A percentile compares a stretch with the other conserved stretches of the same genome.
These are phyloP conservation scores for Poeciliopsis gracilis DNA, from an alignment of 2,797 vertebrate species.

Conservation along the genomic window DNA sequence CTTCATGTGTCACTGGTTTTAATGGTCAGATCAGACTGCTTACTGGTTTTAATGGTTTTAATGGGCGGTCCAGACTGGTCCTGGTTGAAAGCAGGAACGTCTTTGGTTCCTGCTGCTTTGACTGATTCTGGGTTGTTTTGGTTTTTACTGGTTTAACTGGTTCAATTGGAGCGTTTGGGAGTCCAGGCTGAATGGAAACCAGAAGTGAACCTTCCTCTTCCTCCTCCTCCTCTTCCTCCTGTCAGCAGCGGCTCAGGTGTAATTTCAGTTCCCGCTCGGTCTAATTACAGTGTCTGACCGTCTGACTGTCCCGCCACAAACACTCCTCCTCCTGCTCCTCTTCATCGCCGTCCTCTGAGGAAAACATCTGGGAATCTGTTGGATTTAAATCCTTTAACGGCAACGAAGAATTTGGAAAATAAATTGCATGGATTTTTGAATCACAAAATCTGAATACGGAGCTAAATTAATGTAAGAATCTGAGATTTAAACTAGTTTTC, in stretches of 20 bases:
- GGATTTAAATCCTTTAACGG: too few species aligned
- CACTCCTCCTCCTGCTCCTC: not conserved
- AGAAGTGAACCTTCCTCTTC: not conserved
- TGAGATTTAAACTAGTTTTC: not conserved
- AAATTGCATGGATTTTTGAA: too few species aligned
- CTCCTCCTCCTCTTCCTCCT: not conserved
- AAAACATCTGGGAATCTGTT: too few species aligned
- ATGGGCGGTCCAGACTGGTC: too few species aligned
- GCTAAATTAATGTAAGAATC: not conserved
- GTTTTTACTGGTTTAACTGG: not conserved
- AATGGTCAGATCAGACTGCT: too few species aligned
- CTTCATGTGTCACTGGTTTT: not conserved
- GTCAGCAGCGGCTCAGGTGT: conserved; percentile 10
- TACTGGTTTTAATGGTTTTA: too few species aligned
- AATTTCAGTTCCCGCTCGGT: conserved; percentile 14
- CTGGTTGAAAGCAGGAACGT: not conserved
- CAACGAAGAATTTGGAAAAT: too few species aligned
- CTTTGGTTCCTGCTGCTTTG: not conserved
- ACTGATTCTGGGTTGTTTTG: not conserved
- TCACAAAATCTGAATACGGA: not conserved
- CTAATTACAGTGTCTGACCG: conserved; percentile 42
- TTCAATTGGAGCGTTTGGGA: not conserved
- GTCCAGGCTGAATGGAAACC: not conserved
- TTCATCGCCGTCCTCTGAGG: not conserved
- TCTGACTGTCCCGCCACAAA: not conserved